Evolutionary conservation across 2,888 invertebrate genomes (phyloP).

Genomic region (Megastigmus dorsalis): DNA sequence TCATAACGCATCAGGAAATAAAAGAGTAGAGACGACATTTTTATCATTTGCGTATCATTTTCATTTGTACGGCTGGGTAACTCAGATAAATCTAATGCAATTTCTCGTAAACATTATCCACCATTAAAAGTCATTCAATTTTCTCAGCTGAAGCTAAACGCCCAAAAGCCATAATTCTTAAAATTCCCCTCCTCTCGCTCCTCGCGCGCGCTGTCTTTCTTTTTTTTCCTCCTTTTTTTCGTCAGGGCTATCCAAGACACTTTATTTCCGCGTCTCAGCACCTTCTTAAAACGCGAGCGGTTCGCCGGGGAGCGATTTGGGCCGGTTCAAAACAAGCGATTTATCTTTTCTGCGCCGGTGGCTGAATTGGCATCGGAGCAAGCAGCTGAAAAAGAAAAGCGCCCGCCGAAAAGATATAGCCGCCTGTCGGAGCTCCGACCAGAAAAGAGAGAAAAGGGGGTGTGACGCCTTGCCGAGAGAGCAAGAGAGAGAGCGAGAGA

Average conservation of each 20-base stretch:
- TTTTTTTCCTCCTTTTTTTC: background rate
- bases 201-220: background rate
- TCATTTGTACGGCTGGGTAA: too few relatives aligned
- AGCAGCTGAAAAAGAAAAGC: conserved; percentile 63
- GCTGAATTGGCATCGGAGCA: conserved; percentile 63
- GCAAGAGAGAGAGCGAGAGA: conserved; percentile 25
- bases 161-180: conserved; percentile 41
- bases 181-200: conserved; percentile 13
- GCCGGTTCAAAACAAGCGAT: conserved; percentile 70
- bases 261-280: conserved; percentile 56
- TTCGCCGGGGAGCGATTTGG: conserved; percentile 60
- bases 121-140: conserved; percentile 51
- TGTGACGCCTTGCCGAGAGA: conserved; percentile 44
- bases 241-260: conserved; percentile 39
- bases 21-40: too few relatives aligned
- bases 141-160: conserved; percentile 21
- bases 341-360: conserved; percentile 69
- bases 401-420: conserved; percentile 64
- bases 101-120: conserved; percentile 14
- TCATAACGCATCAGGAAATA: too few relatives aligned
- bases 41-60: background rate
- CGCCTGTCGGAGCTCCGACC: conserved; percentile 50
- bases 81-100: background rate
- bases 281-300: conserved; percentile 56
- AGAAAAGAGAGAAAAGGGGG: conserved; percentile 45